Evolutionary conservation across 2,888 invertebrate genomes (phyloP).

Genomic region (Scelioninae gen. 1): DNA sequence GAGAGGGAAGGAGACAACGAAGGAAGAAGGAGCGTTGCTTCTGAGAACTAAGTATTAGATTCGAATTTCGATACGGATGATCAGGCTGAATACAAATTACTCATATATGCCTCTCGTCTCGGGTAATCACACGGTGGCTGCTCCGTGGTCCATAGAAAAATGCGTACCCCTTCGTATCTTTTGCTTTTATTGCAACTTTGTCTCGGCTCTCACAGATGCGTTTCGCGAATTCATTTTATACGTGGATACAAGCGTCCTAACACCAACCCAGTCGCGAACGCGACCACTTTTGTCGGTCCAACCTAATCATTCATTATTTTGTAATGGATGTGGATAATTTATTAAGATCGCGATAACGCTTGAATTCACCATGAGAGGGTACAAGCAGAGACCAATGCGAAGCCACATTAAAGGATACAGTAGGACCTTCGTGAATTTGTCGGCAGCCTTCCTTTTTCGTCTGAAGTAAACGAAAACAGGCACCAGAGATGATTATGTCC

Average conservation of each 20-base stretch:
- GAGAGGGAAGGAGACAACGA: conserved; percentile 55
- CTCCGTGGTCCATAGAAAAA: conserved; percentile 81
- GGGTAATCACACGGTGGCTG: conserved; percentile 84
- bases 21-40: conserved; percentile 77
- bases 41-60: conserved; percentile 85
- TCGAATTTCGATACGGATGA: conserved; percentile 85
- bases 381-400: conserved; percentile 5
- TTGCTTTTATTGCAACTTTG: conserved; percentile 63
- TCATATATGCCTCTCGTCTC: conserved; percentile 82
- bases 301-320: conserved; percentile 51
- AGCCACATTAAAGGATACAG: conserved; percentile 36
- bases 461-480: conserved; percentile 20
- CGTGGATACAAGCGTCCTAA: conserved; percentile 29
- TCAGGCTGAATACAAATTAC: conserved; percentile 85
- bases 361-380: neutral
- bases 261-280: conserved; percentile 4
- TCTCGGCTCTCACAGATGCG: conserved; percentile 55
- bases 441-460: conserved; percentile 26
- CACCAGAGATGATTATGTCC: conserved; percentile 37
- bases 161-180: conserved; percentile 76
- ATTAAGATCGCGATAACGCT: conserved; percentile 54
- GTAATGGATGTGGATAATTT: conserved; percentile 54
- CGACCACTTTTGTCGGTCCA: neutral
- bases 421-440: conserved; percentile 38
- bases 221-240: conserved; percentile 39